Conservation (phyloP, 2,113 vertebrate genomes). For the Chiloscyllium plagiosum region DNA sequence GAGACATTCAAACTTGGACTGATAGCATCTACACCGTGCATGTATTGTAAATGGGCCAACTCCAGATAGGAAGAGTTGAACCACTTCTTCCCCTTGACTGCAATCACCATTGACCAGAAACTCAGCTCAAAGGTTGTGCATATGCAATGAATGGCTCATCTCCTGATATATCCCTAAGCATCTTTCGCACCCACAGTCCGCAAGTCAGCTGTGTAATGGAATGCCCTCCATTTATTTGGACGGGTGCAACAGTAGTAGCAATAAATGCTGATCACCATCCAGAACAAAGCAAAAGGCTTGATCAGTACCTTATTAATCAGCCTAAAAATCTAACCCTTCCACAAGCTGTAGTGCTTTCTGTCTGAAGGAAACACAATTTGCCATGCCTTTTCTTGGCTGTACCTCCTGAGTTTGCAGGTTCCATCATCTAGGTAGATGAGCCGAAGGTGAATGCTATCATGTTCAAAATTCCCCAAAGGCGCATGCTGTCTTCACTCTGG, state of each 20-base stretch:
- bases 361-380: background rate
- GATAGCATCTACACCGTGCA: background rate
- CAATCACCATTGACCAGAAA: background rate
- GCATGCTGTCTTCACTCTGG: background rate
- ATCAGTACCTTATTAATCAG: background rate
- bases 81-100: background rate
- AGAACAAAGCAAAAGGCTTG: background rate
- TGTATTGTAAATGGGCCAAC: background rate
- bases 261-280: background rate
- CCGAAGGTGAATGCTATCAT: background rate
- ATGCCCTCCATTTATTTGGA: background rate
- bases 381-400: background rate
- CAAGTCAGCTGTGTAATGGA: background rate
- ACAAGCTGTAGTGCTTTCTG: background rate
- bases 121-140: background rate
- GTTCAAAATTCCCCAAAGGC: background rate
- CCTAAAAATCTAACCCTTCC: background rate
- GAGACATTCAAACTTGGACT: background rate
- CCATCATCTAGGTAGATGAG: background rate
- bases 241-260: background rate
- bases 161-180: background rate
- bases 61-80: background rate
- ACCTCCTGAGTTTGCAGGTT: background rate
- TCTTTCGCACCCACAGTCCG: background rate
- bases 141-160: background rate